These are phyloP conservation scores for Lytechinus variegatus DNA, from an alignment of 35 echinoderm and acorn worm genomes.

Conservation along the genomic window DNA sequence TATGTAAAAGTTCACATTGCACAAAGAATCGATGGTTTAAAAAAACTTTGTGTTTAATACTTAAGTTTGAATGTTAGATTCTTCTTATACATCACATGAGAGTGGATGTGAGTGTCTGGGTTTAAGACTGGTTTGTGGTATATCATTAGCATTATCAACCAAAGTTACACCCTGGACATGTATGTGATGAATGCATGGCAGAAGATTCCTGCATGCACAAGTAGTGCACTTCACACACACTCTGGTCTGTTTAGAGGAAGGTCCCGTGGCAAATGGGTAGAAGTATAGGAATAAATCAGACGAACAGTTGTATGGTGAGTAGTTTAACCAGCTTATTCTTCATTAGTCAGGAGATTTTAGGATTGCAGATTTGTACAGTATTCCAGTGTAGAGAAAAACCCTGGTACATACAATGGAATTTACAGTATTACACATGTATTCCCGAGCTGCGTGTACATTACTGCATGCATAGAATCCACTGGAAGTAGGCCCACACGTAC, in stretches of 20 bases:
- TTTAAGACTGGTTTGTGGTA: not conserved
- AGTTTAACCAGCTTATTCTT: not conserved
- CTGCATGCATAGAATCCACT: not conserved
- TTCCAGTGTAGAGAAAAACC: too few species aligned
- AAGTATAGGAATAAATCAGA: not conserved
- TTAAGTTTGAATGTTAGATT: too few species aligned
- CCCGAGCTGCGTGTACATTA: not conserved
- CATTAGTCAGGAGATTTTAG: not conserved
- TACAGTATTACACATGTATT: not conserved
- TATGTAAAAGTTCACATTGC: too few species aligned
- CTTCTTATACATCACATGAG: too few species aligned
- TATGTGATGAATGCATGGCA: slow-evolving; percentile 15
- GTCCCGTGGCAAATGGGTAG: not conserved
- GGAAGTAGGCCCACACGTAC: not conserved
- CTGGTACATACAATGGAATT: too few species aligned
- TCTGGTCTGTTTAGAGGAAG: not conserved
- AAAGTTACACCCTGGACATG: slow-evolving; percentile 35
- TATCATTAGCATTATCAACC: slow-evolving; percentile 42
- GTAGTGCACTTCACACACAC: not conserved
- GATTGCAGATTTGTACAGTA: not conserved
- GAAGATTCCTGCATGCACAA: slow-evolving; percentile 1
- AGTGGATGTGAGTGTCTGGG: not conserved
- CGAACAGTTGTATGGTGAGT: not conserved
- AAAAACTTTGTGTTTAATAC: too few species aligned
- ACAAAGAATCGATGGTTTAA: too few species aligned